phyloP scores from a whole-genome alignment of 92 coral and sea anemone genomes.

The Palythoa heliodiscus region DNA sequence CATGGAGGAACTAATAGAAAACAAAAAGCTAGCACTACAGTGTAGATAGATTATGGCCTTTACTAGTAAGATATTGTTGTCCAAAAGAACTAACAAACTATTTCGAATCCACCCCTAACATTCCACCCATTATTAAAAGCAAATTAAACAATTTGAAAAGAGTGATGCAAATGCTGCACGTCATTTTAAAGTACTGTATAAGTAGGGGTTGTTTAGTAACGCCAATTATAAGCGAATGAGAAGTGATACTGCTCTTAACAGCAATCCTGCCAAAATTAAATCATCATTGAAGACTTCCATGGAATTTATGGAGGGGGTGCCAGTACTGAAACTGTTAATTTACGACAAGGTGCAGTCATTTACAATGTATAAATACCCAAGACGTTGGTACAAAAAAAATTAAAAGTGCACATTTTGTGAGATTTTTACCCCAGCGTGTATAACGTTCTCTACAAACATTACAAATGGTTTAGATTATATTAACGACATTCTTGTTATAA shows the following conservation, averaged over 20 bases:
- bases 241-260: background rate
- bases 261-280: background rate
- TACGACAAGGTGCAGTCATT: background rate
- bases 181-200: background rate
- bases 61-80: too few species aligned
- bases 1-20: too few species aligned
- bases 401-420: conserved; percentile 4
- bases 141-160: background rate
- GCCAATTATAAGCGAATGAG: background rate
- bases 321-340: background rate
- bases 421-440: conserved; percentile 14
- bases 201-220: background rate
- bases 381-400: background rate
- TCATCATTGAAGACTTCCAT: background rate
- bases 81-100: too few species aligned
- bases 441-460: too few species aligned
- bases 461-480: too few species aligned
- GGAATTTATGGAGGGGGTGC: background rate
- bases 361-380: too few species aligned
- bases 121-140: too few species aligned
- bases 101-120: too few species aligned
- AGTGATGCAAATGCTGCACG: background rate
- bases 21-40: too few species aligned
- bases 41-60: too few species aligned
- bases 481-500: too few species aligned